These are phyloP conservation scores for Tragopan temminckii DNA, from an alignment of 2,797 vertebrate genomes.

Conservation along the genomic window DNA sequence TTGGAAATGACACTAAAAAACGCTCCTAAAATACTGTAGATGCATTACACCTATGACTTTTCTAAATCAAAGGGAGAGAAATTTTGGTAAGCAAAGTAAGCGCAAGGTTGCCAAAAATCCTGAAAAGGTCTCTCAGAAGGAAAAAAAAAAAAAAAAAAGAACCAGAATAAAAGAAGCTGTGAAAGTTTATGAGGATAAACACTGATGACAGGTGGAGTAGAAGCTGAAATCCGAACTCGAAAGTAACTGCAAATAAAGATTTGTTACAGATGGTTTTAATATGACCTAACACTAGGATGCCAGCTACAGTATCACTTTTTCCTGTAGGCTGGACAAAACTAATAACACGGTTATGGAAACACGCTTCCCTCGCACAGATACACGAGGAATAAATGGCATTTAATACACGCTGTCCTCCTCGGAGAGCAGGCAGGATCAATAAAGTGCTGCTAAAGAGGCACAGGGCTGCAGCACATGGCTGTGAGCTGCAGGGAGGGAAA, in stretches of 20 bases:
- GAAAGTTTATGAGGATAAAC: conserved; percentile 75
- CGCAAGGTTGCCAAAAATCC: conserved; percentile 3
- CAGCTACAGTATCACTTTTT: conserved; percentile 50
- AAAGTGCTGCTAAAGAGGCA: not conserved
- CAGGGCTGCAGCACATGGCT: not conserved
- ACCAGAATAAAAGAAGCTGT: conserved; percentile 67
- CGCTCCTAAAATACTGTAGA: not conserved
- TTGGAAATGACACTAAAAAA: not conserved
- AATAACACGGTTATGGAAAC: conserved; percentile 49
- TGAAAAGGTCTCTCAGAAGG: conserved; percentile 42
- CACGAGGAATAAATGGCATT: not conserved
- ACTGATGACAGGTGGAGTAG: conserved; percentile 80
- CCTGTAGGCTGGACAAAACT: conserved; percentile 60
- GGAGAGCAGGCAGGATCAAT: rapidly evolving
- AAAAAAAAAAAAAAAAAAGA: not conserved
- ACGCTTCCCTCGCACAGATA: not conserved
- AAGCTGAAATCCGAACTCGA: conserved; percentile 78
- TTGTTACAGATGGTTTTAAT: conserved; percentile 81
- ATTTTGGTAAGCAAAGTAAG: not conserved
- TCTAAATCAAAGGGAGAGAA: not conserved
- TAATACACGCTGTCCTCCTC: rapidly evolving
- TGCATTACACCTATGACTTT: not conserved
- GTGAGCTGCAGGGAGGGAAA: too few relatives aligned
- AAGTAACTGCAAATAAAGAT: conserved; percentile 81
- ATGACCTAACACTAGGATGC: conserved; percentile 61